Conservation (phyloP, 2,113 vertebrate species). For the Barnardius zonarius region DNA sequence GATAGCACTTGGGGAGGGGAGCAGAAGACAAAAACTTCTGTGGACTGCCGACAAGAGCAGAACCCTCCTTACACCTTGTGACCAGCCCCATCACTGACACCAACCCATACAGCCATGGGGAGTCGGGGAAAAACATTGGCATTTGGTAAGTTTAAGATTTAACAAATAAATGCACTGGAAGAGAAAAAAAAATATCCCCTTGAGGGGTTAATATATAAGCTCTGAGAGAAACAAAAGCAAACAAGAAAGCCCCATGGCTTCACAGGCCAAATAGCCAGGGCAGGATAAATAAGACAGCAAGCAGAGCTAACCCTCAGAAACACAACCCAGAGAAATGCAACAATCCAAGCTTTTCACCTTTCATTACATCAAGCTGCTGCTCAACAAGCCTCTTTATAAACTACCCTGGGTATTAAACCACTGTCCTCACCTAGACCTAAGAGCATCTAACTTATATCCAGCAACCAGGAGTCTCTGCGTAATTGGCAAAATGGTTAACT, state of each 20-base stretch:
- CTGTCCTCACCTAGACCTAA: not conserved
- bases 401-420: not conserved
- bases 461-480: not conserved
- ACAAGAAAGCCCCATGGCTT: not conserved
- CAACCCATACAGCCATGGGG: not conserved
- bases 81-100: not conserved
- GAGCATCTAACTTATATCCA: not conserved
- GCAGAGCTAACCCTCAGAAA: not conserved
- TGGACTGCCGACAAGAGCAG: not conserved
- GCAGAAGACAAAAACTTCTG: not conserved
- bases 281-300: not conserved
- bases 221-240: not conserved
- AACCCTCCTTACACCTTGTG: rapidly evolving
- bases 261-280: not conserved
- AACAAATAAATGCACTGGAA: not conserved
- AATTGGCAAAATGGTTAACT: not conserved
- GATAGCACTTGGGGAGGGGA: not conserved
- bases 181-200: not conserved
- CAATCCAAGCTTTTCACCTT: not conserved
- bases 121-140: not conserved
- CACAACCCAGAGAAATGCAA: not conserved
- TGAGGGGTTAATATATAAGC: not conserved
- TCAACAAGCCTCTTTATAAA: not conserved
- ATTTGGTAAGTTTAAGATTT: not conserved
- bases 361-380: not conserved